These are phyloP conservation scores for Horisme vitalbata DNA, from an alignment of 2,888 invertebrate species.

Conservation along the genomic window DNA sequence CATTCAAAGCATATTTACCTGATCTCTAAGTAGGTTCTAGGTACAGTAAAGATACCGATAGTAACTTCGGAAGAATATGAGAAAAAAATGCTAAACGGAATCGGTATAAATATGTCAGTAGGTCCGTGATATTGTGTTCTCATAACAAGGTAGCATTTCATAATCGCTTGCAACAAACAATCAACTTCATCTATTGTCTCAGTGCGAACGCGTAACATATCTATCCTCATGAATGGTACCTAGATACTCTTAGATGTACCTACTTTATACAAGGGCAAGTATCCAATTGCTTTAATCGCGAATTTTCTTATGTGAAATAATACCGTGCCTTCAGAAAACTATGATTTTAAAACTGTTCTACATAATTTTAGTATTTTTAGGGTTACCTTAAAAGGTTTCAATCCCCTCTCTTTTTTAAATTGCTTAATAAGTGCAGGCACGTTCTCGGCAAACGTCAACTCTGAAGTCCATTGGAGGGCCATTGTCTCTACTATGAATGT, in stretches of 20 bases:
- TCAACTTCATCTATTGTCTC: constrained; percentile 19
- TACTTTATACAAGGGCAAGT: no score
- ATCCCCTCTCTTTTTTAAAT: constrained; percentile 75
- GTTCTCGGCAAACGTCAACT: constrained; percentile 74
- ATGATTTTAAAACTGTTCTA: no score
- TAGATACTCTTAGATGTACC: background rate
- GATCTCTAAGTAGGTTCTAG: no score
- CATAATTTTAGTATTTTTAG: no score
- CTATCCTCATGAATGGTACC: constrained; percentile 12
- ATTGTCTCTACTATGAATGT: constrained; percentile 78
- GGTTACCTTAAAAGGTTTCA: constrained; percentile 81
- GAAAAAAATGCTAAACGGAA: no score
- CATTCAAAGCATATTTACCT: no score
- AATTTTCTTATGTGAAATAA: no score
- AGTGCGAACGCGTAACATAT: constrained; percentile 26
- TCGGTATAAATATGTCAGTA: constrained; percentile 22
- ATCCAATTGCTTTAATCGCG: no score
- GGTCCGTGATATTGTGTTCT: constrained; percentile 11
- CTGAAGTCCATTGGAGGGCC: constrained; percentile 79
- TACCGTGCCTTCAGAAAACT: no score
- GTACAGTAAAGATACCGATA: background rate
- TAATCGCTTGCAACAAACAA: constrained; percentile 20
- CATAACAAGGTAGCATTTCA: constrained; percentile 27
- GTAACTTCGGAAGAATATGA: background rate
- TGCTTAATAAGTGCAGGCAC: constrained; percentile 70